Conservation (phyloP, 2,888 invertebrate genomes). For the Caenorhabditis doughertyi region DNA sequence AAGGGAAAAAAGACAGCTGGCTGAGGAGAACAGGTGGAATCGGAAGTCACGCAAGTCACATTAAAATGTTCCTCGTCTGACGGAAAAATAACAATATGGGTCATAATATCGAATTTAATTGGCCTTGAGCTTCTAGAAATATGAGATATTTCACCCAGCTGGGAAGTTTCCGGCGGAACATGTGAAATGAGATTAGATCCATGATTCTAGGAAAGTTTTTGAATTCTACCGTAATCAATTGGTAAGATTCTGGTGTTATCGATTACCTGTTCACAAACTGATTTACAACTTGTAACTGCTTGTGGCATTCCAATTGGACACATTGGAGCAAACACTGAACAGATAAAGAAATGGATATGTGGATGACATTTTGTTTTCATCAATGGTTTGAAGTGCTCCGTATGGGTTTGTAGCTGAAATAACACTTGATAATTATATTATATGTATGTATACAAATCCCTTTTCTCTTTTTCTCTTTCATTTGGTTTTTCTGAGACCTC, state of each 20-base stretch:
- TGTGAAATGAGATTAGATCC: no score
- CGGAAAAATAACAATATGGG: constrained; percentile 20
- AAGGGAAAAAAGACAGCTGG: constrained; percentile 40
- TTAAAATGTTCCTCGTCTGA: neutral
- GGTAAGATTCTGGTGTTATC: neutral
- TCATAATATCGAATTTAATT: constrained; percentile 16
- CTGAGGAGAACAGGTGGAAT: constrained; percentile 43
- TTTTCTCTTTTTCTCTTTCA: neutral
- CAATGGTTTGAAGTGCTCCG: constrained; percentile 81
- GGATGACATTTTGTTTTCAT: constrained; percentile 81
- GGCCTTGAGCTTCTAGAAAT: neutral
- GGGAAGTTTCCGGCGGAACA: no score
- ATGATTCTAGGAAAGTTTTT: no score
- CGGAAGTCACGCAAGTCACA: constrained; percentile 49
- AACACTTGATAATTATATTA: neutral
- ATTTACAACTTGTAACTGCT: constrained; percentile 91
- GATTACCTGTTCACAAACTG: constrained; percentile 88
- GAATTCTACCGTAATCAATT: neutral
- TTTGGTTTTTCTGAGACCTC: neutral
- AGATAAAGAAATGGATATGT: constrained; percentile 88
- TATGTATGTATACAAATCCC: constrained; percentile 20
- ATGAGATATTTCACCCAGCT: no score
- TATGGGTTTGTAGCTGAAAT: constrained; percentile 79
- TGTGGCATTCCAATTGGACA: constrained; percentile 88
- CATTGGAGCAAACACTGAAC: constrained; percentile 93